Evolutionary conservation across 2,113 vertebrate genomes (phyloP).

Genomic region (Odobenus rosmarus): DNA sequence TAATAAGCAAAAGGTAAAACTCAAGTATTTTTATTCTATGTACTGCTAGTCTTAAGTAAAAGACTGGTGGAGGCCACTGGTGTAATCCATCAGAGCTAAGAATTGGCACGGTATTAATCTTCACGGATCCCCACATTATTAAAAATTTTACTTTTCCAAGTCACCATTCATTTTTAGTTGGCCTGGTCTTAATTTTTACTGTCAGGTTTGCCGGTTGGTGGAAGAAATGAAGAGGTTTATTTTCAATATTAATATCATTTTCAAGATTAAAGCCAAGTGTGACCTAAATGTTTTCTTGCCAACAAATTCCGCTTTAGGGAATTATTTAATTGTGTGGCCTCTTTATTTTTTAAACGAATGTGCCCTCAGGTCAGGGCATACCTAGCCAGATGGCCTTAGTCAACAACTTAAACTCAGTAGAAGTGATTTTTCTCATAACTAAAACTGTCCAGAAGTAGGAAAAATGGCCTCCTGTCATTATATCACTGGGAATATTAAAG

Average conservation of each 20-base stretch:
- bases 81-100: background rate
- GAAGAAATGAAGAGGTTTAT: conserved; percentile 39
- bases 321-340: conserved; percentile 30
- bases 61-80: background rate
- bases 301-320: conserved; percentile 20
- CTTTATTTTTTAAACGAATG: background rate
- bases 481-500: background rate
- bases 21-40: conserved; percentile 14
- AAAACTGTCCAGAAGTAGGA: background rate
- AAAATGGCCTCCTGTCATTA: background rate
- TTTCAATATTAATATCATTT: conserved; percentile 24
- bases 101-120: background rate
- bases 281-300: conserved; percentile 7
- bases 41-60: background rate
- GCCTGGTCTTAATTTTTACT: conserved; percentile 28
- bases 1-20: background rate
- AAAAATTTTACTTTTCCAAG: conserved; percentile 51
- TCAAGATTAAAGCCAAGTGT: background rate
- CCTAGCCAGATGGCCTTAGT: background rate
- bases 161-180: conserved; percentile 35
- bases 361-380: background rate
- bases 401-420: background rate
- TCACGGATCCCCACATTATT: conserved; percentile 14
- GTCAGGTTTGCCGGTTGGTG: background rate
- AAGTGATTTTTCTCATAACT: background rate